Evolutionary conservation across 2,888 invertebrate species (phyloP), one percentile per base, ranked within the genome.

Genomic region (Stenichneumon culpator): DNA sequence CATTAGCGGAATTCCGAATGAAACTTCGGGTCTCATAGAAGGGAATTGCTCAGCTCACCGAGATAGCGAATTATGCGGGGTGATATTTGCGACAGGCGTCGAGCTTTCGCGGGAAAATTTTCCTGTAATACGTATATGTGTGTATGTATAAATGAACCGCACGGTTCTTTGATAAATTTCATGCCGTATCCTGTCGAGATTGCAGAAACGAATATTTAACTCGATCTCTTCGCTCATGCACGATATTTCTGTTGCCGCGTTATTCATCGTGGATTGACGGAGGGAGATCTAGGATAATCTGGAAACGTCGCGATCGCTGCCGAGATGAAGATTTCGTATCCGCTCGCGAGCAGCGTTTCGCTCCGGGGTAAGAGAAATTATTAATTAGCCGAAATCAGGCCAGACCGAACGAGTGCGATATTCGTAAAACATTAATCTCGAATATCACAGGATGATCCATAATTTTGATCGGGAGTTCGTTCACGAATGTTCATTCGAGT

Each of bases 331-430:
- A 25, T 19, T 9, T 22, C 19, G 67, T 11, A 39, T 39, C 67
- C 19, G 36, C 36, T 11, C 67, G 67, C 16, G 11, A 11, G 19
- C 4, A 19, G 67, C 19, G 19, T n/a, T 67, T 36, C 44, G 39
- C 19, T 36, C 14, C 44, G 32, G 57, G 28, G 11, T 54, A 32
- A 32, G 14, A 19, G 81, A 68, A 78, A 84, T 73, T 74, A 81
- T 84, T 81, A 74, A 84, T 60, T 65, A n/a, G 32, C 16, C 44
- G 57, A 78, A 84, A 84, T 81, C 78, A 73, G 84, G 81, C 78
- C 84, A 84, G 44, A 54, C n/a, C 25, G 16, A 16, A n/a, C 14
- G n/a, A 25, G 44, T 9, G 57, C 16, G 25, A 57, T 22, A 60
- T 47, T 74, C 47, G 68, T 36, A 69, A 50, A 81, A 63, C 81